Percentiles rank a stretch among this genome's conserved stretches.
These are phyloP conservation scores for Junonia oenone DNA, from an alignment of 2,888 invertebrate species.

Conservation along the genomic window DNA sequence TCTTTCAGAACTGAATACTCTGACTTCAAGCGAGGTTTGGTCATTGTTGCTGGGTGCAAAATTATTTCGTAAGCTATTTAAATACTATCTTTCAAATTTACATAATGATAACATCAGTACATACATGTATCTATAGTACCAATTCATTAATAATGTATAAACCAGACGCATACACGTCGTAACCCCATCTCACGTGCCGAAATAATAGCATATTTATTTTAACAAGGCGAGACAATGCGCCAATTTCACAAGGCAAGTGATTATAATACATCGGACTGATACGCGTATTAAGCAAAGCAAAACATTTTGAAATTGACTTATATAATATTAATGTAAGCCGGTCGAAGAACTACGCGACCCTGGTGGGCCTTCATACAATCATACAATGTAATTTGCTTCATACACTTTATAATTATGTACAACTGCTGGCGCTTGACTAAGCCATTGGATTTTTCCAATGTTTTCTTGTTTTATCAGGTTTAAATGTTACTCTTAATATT, in stretches of 20 bases:
- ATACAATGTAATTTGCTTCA: neutral
- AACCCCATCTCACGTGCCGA: neutral
- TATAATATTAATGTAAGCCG: too few relatives aligned
- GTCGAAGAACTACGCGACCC: constrained; percentile 33
- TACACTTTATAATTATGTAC: too few relatives aligned
- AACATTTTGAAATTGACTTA: constrained; percentile 56
- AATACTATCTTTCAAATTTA: too few relatives aligned
- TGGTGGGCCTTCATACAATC: constrained; percentile 14
- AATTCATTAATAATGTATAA: neutral
- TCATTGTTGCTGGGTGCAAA: too few relatives aligned
- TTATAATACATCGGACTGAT: constrained; percentile 40
- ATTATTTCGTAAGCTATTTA: too few relatives aligned
- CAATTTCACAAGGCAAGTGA: constrained; percentile 50
- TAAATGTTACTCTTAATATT: too few relatives aligned
- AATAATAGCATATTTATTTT: constrained; percentile 12
- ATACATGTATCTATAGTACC: neutral
- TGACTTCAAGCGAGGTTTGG: too few relatives aligned
- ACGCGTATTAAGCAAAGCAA: constrained; percentile 54
- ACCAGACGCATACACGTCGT: neutral
- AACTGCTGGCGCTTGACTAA: too few relatives aligned
- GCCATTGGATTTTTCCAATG: too few relatives aligned
- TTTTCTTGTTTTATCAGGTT: too few relatives aligned
- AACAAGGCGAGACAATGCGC: constrained; percentile 35
- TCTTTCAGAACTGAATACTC: too few relatives aligned
- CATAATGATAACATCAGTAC: neutral